phyloP scores from a whole-genome alignment of 2,797 vertebrate genomes.

The Acipenser ruthenus region DNA sequence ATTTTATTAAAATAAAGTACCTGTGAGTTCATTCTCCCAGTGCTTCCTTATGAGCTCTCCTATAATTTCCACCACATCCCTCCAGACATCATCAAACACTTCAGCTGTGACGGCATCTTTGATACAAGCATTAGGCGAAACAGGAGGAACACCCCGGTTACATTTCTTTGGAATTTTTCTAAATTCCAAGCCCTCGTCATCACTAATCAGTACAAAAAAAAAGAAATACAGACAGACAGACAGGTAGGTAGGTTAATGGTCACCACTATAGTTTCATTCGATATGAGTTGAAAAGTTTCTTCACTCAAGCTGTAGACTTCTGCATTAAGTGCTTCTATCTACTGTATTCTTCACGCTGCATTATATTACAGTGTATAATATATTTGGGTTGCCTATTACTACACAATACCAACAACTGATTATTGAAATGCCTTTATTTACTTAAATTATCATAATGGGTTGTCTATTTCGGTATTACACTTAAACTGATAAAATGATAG shows the following conservation, averaged over 20 bases:
- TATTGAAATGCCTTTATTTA: no score
- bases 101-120: slow-evolving; percentile 59
- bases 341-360: no score
- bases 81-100: slow-evolving; percentile 68
- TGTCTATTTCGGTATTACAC: no score
- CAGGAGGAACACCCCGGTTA: slow-evolving; percentile 56
- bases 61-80: slow-evolving; percentile 47
- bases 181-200: slow-evolving; percentile 48
- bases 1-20: slow-evolving; percentile 34
- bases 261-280: background rate
- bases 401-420: no score
- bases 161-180: slow-evolving; percentile 34
- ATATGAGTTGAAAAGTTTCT: no score
- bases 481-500: no score
- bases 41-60: slow-evolving; percentile 56
- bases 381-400: no score
- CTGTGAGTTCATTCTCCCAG: slow-evolving; percentile 52
- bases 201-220: slow-evolving; percentile 48
- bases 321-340: no score
- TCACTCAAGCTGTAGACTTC: no score
- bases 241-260: background rate
- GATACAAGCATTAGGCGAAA: slow-evolving; percentile 69
- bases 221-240: background rate
- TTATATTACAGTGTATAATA: no score
- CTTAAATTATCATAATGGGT: no score